Base-by-base conservation (phyloP, 2,888 invertebrate species). In the Platynereis dumerilii region DNA sequence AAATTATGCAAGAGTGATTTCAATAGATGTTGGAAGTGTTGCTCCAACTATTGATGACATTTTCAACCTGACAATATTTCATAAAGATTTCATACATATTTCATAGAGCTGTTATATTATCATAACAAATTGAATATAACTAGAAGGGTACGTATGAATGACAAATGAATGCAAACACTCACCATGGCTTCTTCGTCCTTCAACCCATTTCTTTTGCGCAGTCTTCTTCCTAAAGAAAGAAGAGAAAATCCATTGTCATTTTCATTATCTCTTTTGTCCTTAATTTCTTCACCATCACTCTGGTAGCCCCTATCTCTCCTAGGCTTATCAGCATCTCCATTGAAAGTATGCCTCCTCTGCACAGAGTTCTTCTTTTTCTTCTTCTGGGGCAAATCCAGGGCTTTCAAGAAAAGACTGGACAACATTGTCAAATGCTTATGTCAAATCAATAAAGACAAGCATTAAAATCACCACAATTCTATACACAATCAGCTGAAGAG, bases 331-430 rank as follows among this genome's bases (percentile, higher is more conserved):
- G n/a, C 20, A 48, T 48, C 48, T 22, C 48, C 48, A 22, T 22
- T 5, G n/a, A 48, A 48, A 22, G 48, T 48, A 22, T 48, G 48
- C 7, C 48, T n/a, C 48, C 48, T 48, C 48, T 48, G 48, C 20
- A 48, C 48, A 48, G 48, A 22, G 17, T n/a, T 22, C 17, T 42
- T 42, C n/a, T 22, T 48, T 7, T 22, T n/a, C n/a, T 22, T 48
- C 48, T 20, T 22, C 48, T 22, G 48, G n/a, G 48, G 48, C 48
- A 48, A 22, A n/a, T 48, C 48, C 48, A 48, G 48, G n/a, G 48
- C 48, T 22, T 48, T 48, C 3, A 34, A 12, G 12, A 48, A 48
- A 10, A 48, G 7, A 22, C 20, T 48, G 48, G 48, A 20, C 48
- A 48, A 22, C 48, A 48, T 48, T 48, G 34, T 34, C 34, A 34